These are phyloP conservation scores for Tauraco erythrolophus DNA, from an alignment of 2,113 vertebrate genomes.

Conservation along the genomic window DNA sequence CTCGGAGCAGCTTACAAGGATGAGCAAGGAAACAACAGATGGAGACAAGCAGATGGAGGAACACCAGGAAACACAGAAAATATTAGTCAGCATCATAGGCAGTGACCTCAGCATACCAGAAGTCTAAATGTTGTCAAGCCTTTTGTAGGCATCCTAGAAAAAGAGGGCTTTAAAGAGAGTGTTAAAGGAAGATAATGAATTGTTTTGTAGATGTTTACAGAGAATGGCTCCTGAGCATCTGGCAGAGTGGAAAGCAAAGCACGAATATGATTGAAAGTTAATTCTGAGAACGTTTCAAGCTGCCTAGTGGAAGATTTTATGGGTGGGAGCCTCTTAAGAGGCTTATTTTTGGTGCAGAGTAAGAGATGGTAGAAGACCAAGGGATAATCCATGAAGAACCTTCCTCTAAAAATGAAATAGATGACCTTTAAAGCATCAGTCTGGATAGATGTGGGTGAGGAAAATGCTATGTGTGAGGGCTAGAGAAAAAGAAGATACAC, in stretches of 20 bases:
- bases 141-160: conserved; percentile 13
- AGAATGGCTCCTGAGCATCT: neutral
- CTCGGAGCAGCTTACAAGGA: neutral
- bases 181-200: neutral
- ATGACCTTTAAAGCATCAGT: neutral
- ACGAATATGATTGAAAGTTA: neutral
- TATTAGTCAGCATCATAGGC: conserved; percentile 67
- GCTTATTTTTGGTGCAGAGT: neutral
- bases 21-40: conserved; percentile 47
- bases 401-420: neutral
- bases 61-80: conserved; percentile 62
- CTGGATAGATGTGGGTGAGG: neutral
- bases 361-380: neutral
- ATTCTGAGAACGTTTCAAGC: neutral
- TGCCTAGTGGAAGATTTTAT: neutral
- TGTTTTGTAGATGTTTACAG: neutral
- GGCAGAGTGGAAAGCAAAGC: neutral
- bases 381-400: neutral
- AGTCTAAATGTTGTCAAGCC: conserved; percentile 28
- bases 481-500: neutral
- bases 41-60: conserved; percentile 49
- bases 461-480: neutral
- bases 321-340: neutral
- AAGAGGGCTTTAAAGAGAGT: neutral
- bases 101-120: conserved; percentile 54